These are phyloP conservation scores for Bolinopsis microptera DNA, from an alignment of 37 sponge, comb jelly and placozoan genomes.

Conservation along the genomic window DNA sequence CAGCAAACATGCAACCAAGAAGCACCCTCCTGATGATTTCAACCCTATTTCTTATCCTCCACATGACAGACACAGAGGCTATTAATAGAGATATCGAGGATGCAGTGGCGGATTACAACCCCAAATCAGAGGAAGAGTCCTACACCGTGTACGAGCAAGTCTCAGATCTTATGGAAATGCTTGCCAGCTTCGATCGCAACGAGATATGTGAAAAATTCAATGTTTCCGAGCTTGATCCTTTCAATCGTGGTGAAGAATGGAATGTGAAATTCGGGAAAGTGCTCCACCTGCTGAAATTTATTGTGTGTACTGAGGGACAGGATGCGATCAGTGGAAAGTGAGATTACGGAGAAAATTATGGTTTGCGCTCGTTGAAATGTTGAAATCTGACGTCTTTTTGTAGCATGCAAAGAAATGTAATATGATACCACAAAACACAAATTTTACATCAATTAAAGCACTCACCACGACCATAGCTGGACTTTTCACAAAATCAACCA, in stretches of 20 bases:
- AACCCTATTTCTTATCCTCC: no score
- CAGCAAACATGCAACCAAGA: no score
- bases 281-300: not conserved
- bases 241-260: not conserved
- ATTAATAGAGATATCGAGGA: no score
- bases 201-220: not conserved
- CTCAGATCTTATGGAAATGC: not conserved
- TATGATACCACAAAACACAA: no score
- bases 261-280: not conserved
- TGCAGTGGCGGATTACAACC: no score
- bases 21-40: no score
- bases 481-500: conserved; percentile 50
- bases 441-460: no score
- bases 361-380: not conserved
- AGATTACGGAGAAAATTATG: no score
- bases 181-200: not conserved
- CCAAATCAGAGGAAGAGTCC: not conserved
- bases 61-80: no score
- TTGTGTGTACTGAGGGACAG: not conserved
- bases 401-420: no score
- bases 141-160: not conserved
- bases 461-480: not conserved
- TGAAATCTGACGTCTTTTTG: not conserved
- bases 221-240: not conserved
- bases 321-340: no score